Base-by-base conservation (phyloP, 2,797 vertebrate genomes). In the Rhadinocentrus ornatus region DNA sequence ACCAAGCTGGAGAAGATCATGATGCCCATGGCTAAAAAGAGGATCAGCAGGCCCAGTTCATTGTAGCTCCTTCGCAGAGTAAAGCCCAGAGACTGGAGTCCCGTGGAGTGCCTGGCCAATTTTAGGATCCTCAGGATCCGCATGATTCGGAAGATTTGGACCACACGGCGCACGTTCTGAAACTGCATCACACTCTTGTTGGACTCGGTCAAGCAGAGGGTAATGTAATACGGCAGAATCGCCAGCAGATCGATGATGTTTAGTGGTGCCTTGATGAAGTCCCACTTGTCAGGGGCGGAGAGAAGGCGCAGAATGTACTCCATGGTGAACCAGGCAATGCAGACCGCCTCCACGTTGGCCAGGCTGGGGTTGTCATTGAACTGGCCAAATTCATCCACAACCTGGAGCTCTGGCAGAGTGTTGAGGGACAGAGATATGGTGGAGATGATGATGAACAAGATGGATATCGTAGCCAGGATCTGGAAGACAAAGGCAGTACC, bases 1-100 rank as follows among this genome's bases (percentile, higher is more conserved):
- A 99, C 98, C 70, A 99, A 93, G 83, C 98, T 99, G 0, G 98
- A 99, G 90, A 99, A 99, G 82, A 99, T 99, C 98, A 99, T 99
- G 78, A 99, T 99, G 56, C 98, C 98, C 98, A 99, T 99, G 61
- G 98, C 98, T 89, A 99, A 92, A 92, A 99, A 99, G 66, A 99
- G 69, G 87, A 99, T 99, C 69, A 99, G 87, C 75, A 99, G 91
- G 32, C 98, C 98, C 75, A 99, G 41, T 83, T 99, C 98, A 11
- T 99, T 99, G 83, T 99, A 99, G 92, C 98, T 99, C 71, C 98
- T 86, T 34, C 97, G 92, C 78, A 99, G 93, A 0, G 98, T 99
- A 83, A 99, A 99, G 10, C 98, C 98, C 83, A 99, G 89, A 52
- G 98, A 99, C 85, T 99, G 98, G 63, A 99, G 96, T 31, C 98